Percentiles rank a stretch among this genome's conserved stretches.
phyloP scores from a whole-genome alignment of 1,140 invertebrate species.

The Papilio aristodemus region DNA sequence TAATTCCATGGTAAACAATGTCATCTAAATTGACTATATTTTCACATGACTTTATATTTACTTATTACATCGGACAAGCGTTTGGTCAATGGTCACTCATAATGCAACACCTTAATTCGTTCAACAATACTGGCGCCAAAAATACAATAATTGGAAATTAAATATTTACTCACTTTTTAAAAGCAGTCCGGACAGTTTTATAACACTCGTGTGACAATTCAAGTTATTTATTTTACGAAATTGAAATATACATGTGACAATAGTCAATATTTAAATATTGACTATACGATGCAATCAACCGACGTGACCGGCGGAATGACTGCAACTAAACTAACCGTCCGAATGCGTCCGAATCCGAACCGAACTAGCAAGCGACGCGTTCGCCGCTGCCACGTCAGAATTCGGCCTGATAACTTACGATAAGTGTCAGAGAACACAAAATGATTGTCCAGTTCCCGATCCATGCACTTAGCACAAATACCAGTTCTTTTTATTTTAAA shows the following conservation, averaged over 20 bases:
- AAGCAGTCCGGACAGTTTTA: neutral
- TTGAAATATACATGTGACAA: neutral
- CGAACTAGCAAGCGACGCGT: neutral
- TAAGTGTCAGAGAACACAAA: neutral
- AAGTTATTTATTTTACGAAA: neutral
- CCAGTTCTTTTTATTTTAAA: neutral
- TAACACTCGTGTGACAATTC: neutral
- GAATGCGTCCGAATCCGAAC: too few species aligned
- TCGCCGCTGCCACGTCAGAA: constrained; percentile 24
- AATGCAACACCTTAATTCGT: neutral
- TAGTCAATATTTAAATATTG: constrained; percentile 9
- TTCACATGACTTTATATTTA: neutral
- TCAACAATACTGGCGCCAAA: constrained; percentile 4
- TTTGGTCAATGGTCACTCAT: neutral
- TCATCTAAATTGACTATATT: too few species aligned
- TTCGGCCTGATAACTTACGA: constrained; percentile 24
- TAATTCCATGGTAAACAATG: neutral
- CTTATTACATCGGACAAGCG: neutral
- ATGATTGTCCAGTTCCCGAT: neutral
- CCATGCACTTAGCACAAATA: neutral
- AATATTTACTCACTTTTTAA: neutral
- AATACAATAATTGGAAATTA: neutral
- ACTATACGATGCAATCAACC: neutral
- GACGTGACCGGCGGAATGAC: constrained; percentile 9
- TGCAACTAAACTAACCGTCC: neutral